Evolutionary conservation across 2,797 vertebrate species (phyloP).

Genomic region (Morus bassanus): DNA sequence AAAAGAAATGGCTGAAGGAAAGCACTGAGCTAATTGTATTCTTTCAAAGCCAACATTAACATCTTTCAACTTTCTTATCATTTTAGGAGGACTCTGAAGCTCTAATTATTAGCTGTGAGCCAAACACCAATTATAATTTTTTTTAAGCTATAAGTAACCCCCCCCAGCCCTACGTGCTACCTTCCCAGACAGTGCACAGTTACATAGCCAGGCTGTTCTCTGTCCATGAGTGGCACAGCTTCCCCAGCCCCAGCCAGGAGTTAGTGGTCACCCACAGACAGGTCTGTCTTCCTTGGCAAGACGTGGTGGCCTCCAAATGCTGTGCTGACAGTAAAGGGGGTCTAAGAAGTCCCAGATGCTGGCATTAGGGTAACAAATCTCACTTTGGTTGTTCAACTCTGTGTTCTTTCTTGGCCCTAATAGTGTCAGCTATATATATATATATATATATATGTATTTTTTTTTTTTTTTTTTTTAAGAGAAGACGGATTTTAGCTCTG

Average conservation of each 20-base stretch:
- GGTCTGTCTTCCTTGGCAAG: neutral
- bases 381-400: neutral
- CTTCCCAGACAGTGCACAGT: neutral
- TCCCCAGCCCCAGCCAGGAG: neutral
- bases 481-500: neutral
- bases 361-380: neutral
- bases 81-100: neutral
- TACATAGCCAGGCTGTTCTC: neutral
- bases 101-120: constrained; percentile 10
- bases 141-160: neutral
- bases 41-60: constrained; percentile 4
- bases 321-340: neutral
- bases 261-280: neutral
- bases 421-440: accelerated
- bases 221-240: accelerated
- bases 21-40: constrained; percentile 4
- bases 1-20: constrained; percentile 16
- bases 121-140: neutral
- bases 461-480: neutral
- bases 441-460: too few species aligned
- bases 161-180: neutral
- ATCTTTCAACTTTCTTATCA: constrained; percentile 33
- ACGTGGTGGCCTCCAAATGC: accelerated
- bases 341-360: neutral
- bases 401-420: neutral